A percentile compares a stretch with the other conserved stretches of the same genome.
phyloP scores from a whole-genome alignment of 2,888 invertebrate species.

The Phymatocera aterrima region DNA sequence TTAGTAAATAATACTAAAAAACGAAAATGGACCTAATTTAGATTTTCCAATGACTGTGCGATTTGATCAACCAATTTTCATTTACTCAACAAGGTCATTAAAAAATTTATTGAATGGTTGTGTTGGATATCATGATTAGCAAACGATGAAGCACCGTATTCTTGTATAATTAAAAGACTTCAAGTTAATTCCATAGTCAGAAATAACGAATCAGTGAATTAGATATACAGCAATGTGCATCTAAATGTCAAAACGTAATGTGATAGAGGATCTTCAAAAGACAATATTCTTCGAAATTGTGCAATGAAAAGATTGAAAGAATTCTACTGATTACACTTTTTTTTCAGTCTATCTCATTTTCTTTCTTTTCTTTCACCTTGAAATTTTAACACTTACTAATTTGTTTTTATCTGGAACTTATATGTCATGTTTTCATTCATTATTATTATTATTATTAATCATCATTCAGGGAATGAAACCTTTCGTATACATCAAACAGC shows the following conservation, averaged over 20 bases:
- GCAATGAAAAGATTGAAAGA: not conserved
- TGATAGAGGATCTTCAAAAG: not conserved
- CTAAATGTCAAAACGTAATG: conserved; percentile 22
- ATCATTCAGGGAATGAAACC: not conserved
- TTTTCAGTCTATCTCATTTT: not conserved
- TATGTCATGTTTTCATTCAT: not conserved
- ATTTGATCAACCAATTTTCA: not conserved
- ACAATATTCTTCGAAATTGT: not conserved
- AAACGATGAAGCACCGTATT: not conserved
- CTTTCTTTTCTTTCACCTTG: not conserved
- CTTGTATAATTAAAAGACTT: not conserved
- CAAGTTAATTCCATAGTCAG: not conserved
- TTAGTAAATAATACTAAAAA: not conserved
- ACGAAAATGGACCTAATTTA: not conserved
- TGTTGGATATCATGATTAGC: not conserved
- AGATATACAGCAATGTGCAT: conserved; percentile 16
- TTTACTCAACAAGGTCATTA: not conserved
- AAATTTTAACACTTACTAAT: not conserved
- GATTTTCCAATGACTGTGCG: not conserved
- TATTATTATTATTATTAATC: not conserved
- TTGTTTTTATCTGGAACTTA: not conserved
- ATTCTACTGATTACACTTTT: not conserved
- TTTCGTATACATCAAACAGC: not conserved
- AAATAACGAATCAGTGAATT: not conserved
- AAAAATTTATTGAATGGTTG: not conserved